Evolutionary conservation across 35 echinoderm and acorn worm genomes (phyloP), one percentile per base, ranked within the genome.

Genomic region (Lytechinus pictus): DNA sequence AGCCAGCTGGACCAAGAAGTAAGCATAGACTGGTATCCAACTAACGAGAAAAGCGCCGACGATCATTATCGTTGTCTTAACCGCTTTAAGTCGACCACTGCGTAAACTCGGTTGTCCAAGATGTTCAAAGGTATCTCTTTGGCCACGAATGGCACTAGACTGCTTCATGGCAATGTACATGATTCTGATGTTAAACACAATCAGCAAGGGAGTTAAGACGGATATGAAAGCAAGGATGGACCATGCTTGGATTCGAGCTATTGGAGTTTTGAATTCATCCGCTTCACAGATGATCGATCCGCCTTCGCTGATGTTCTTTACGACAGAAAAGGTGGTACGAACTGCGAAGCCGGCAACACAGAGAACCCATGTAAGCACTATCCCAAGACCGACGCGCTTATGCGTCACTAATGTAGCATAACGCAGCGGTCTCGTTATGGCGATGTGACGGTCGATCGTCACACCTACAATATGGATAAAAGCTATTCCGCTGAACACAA

Each of bases 381-480:
- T 90, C n/a, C 28, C 52, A 44, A 44, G 29, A 90, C 28, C 29
- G 28, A 54, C 52, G 5, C 88, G 88, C 11, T 90, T 90, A 12
- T 44, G 28, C 52, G 88, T 90, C 29, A 90, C 88, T 10, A 90
- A 90, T 14, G 10, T 21, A 28, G 52, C 29, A 44, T 90, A 90
- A 54, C 88, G 88, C 28, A 90, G 88, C 52, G 88, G 88, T 54
- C 88, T 90, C 52, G 88, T 52, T 52, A 90, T 90, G 9, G 88
- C 88, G 11, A 90, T 54, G 14, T 52, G 29, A 4, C 88, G 88
- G 16, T 90, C 88, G 24, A 90, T 33, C 28, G 88, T 90, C 88
- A 90, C 88, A 14, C 28, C 88, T 13, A 90, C 88, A 90, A 90
- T 90, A 21, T 90, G 88, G 88, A 90, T 6, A 90, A 90, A 90